Percentiles rank a stretch among this genome's conserved stretches.
Conservation (phyloP, 2,888 invertebrate species). For the Melanchra persicariae region DNA sequence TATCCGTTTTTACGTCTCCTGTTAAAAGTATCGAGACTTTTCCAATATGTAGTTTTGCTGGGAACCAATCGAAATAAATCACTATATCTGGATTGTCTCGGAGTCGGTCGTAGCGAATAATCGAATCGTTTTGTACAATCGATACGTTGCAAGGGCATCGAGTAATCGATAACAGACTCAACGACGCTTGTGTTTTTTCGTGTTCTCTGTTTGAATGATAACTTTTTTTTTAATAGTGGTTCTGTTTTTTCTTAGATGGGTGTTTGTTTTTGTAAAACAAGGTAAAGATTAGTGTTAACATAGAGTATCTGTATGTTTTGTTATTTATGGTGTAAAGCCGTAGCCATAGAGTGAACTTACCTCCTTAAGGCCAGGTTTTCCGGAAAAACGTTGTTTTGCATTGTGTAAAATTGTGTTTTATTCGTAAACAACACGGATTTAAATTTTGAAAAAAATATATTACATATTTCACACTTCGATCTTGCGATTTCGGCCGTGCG, state of each 20-base stretch:
- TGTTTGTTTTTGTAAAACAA: too few species aligned
- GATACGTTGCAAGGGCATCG: slow-evolving; percentile 67
- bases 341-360: too few species aligned
- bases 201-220: slow-evolving; percentile 35
- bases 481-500: too few species aligned
- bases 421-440: too few species aligned
- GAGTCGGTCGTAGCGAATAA: slow-evolving; percentile 63
- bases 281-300: background rate
- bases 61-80: slow-evolving; percentile 70
- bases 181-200: slow-evolving; percentile 31
- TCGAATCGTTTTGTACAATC: slow-evolving; percentile 65
- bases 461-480: too few species aligned
- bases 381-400: too few species aligned
- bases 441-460: too few species aligned
- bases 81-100: slow-evolving; percentile 67
- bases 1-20: slow-evolving; percentile 54
- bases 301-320: background rate
- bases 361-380: too few species aligned
- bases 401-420: too few species aligned
- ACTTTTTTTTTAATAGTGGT: background rate
- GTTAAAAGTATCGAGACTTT: slow-evolving; percentile 60
- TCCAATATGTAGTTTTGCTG: slow-evolving; percentile 70
- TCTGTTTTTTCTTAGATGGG: background rate
- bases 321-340: background rate
- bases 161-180: slow-evolving; percentile 62